Base-by-base conservation (phyloP, 2,797 vertebrate species). In the Petrocephalus schoutedeni region DNA sequence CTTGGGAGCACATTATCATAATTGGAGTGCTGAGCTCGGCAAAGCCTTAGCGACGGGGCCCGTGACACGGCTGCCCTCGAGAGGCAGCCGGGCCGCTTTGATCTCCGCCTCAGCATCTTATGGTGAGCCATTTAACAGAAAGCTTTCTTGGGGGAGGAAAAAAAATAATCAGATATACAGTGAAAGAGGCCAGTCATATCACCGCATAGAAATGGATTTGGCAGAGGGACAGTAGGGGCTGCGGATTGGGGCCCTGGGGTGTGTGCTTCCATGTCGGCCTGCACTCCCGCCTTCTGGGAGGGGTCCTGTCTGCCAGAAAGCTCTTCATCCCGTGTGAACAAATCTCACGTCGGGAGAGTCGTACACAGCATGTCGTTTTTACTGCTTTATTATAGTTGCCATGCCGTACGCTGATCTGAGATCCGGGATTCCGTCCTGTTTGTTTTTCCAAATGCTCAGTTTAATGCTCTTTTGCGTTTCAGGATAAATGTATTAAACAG, bases 1-100 rank as follows among this genome's bases (percentile, higher is more conserved):
- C 77, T 57, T 51, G 32, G 23, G 74, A 59, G 87, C 32, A 10
- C 74, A 88, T 88, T 88, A 88, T 64, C 86, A 86, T 86, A 86
- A 86, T 86, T 86, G 86, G 56, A 82, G 49, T 88, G 56, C 51
- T 87, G 53, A 83, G 87, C 74, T 57, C 77, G 14, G 74, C 74
- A 53, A 10, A 32, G 54, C 61, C 49, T 23, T 58, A 64, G 41
- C 32, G 41, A 86, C 28, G 59, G 59, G 59, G 61, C n/a, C 45
- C 19, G 4, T 19, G 61, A 36, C 86, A 64, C 12, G 54, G 12
- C 86, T 23, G 58, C 41, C 32, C 86, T 64, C 32, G 5, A 64
- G 51, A 64, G n/a, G 58, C 86, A 51, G 59, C 59, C 0, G 41
- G 4, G 4, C 28, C n/a, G 10, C 58, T 86, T 86, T 86, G 86